Evolutionary conservation across 2,888 invertebrate species (phyloP).

Genomic region (Drosophila helvetica): DNA sequence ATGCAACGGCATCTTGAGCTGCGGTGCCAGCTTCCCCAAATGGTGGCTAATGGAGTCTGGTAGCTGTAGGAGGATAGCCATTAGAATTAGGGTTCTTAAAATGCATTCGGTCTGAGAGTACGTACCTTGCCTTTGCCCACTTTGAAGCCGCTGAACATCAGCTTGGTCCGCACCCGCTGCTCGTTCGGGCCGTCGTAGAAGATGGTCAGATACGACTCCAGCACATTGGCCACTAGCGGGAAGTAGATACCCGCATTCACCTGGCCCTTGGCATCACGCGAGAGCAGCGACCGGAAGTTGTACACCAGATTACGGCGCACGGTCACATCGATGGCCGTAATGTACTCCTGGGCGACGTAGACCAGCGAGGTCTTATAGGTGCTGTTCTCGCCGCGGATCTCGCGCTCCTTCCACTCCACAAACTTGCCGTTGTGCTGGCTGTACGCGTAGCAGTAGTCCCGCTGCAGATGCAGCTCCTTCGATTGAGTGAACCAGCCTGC

Average conservation of each 20-base stretch:
- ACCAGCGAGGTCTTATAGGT: conserved; percentile 89
- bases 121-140: conserved; percentile 85
- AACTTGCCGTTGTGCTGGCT: conserved; percentile 89
- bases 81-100: too few species aligned
- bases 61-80: conserved; percentile 84
- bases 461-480: conserved; percentile 89
- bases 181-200: conserved; percentile 89
- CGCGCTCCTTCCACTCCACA: conserved; percentile 93
- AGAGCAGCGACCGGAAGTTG: conserved; percentile 90
- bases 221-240: conserved; percentile 87
- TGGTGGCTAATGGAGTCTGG: conserved; percentile 87
- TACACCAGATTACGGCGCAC: conserved; percentile 95
- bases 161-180: conserved; percentile 89
- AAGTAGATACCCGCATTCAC: conserved; percentile 94
- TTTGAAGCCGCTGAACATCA: conserved; percentile 89
- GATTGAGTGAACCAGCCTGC: conserved; percentile 93
- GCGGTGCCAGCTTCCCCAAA: conserved; percentile 88
- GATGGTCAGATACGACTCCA: conserved; percentile 89
- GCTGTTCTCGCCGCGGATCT: conserved; percentile 88
- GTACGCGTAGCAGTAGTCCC: conserved; percentile 93
- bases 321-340: conserved; percentile 92
- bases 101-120: not conserved
- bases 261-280: conserved; percentile 93
- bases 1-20: conserved; percentile 88
- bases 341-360: conserved; percentile 91